Evolutionary conservation across 2,888 invertebrate species (phyloP).

Genomic region (Synergus umbraculus): DNA sequence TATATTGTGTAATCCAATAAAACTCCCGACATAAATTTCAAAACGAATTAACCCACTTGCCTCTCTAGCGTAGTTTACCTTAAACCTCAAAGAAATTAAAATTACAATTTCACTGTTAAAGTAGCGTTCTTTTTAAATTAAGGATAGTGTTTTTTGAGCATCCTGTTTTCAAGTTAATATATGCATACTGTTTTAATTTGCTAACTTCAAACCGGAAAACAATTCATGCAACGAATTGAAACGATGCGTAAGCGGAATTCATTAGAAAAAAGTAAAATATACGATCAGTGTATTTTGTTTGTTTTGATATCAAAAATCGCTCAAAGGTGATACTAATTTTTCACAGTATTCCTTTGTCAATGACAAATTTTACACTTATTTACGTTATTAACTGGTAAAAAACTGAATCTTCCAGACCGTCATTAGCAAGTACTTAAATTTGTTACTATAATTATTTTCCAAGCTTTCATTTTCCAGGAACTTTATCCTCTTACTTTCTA

Average conservation of each 20-base stretch:
- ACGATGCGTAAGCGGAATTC: no score
- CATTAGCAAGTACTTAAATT: constrained; percentile 23
- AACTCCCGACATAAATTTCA: not conserved
- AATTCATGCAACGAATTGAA: no score
- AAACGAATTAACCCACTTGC: not conserved
- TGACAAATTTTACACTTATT: not conserved
- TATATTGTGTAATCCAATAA: not conserved
- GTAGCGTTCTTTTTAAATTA: no score
- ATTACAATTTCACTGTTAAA: not conserved
- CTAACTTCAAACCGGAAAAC: no score
- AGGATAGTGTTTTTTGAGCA: no score
- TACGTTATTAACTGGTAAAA: not conserved
- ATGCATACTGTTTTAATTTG: no score
- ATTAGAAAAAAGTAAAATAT: no score
- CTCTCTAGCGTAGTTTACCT: not conserved
- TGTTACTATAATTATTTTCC: constrained; percentile 11
- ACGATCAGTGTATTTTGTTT: no score
- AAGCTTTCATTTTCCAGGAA: constrained; percentile 5
- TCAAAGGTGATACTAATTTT: no score
- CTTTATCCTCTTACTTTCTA: not conserved
- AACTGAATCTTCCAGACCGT: constrained; percentile 3
- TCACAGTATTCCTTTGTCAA: no score
- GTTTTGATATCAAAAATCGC: no score
- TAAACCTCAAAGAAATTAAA: not conserved
- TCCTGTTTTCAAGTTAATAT: no score